Base-by-base conservation (phyloP, 1,140 invertebrate species). In the Antheraea mylitta region DNA sequence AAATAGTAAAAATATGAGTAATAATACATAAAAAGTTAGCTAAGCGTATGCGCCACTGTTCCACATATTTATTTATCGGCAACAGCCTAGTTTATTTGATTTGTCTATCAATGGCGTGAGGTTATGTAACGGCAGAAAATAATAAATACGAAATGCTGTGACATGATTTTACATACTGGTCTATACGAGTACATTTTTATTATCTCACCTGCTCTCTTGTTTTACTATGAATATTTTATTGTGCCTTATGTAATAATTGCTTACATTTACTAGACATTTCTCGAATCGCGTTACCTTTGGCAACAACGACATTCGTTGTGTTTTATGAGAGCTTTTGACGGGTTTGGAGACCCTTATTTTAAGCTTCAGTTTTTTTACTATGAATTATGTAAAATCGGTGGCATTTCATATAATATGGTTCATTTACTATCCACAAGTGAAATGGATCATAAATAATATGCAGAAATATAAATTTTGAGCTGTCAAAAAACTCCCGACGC, bases 1-100 rank as follows among this genome's bases (percentile, higher is more conserved):
- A 53, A 53, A 53, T 13, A 10, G 9, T 53, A 2, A 13, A 16
- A 53, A 13, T 13, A 13, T 53, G 0, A 13, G 4, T 16, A 53
- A 53, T 53, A 53, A 53, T 53, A 16, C 45, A n/a, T 53, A 53
- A 53, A 53, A 53, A 53, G 45, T 53, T 53, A 53, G 16, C 45
- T 53, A 53, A 53, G 11, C 45, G 45, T 53, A 53, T 16, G 45
- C 16, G 13, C 45, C 45, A 13, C 45, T 53, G 45, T 53, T 53
- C 45, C 16, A 53, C 45, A 53, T 53, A 6, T 53, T 53, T 16
- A 16, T 53, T 10, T 53, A 53, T 53, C 45, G 45, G 45, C 16
- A 53, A 53, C 16, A 53, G 45, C 45, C 45, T 53, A 53, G 45
- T 53, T 53, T 53, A 53, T 53, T 53, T 16, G 45, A 0, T 16